Base-by-base conservation (phyloP, 1,140 invertebrate species). In the Trissolcus basalis region DNA sequence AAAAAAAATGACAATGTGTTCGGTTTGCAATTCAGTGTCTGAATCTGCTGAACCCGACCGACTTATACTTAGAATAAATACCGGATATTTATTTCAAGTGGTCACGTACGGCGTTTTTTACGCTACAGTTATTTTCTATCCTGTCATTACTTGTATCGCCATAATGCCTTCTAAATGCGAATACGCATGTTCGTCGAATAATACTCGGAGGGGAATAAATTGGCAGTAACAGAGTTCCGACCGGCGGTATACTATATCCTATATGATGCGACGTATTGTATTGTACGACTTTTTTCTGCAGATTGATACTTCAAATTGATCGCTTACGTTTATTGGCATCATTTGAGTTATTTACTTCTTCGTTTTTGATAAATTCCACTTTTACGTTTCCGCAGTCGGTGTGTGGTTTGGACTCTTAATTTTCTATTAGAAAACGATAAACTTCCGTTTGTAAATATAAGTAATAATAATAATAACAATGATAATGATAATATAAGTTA, bases 61-160 rank as follows among this genome's bases (percentile, higher is more conserved):
- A 56, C 48, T 48, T 58, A 48, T 58, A 67, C 56, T 67, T 67
- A 63, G 55, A 65, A 63, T 69, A 75, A 75, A 76, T 65, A 55
- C 73, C 65, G 55, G 65, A 76, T 65, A 70, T 76, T 76, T 65
- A 65, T 65, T 70, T 56, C 67, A 61, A 76, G 73, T 56, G 67
- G 60, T 67, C 67, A 55, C 55, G 65, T 65, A 65, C 53, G 33
- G 39, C 15, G 32, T 48, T 70, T 67, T 76, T 75, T 75, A 64
- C 12, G 56, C 48, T 60, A 70, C 67, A 70, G 45, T 64, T 68
- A 69, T 69, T 68, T 53, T 19, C 59, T 63, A 63, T 63, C 64
- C 64, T 69, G 53, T 58, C 63, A 64, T 64, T 75, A 75, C 45
- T 68, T 48, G 49, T 53, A 58, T 59, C 44, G 54, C 14, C 36